A percentile compares a stretch with the other conserved stretches of the same genome.
Evolutionary conservation across 2,113 vertebrate species (phyloP).

Genomic region (Mustelus asterias): DNA sequence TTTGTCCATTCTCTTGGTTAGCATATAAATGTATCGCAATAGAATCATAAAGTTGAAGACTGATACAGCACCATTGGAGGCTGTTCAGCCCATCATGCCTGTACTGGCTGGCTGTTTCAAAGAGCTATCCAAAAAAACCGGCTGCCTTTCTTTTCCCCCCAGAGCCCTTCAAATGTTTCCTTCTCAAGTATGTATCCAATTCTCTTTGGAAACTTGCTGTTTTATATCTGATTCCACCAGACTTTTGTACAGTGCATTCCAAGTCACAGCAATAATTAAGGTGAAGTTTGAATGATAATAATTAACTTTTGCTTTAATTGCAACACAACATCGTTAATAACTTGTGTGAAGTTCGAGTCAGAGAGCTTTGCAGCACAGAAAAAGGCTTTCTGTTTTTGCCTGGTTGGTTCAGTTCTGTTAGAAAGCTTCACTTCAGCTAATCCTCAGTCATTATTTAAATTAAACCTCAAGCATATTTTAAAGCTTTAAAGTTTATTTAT

Average conservation of each 20-base stretch:
- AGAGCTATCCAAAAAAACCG: neutral
- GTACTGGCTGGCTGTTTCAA: neutral
- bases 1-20: neutral
- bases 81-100: neutral
- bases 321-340: neutral
- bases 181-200: neutral
- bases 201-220: neutral
- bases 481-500: too few relatives aligned
- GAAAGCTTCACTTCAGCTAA: neutral
- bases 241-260: neutral
- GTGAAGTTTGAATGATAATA: neutral
- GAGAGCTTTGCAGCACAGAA: too few relatives aligned
- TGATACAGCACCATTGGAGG: neutral
- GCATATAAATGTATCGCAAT: neutral
- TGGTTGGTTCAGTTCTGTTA: neutral
- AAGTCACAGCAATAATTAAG: neutral
- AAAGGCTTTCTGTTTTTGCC: neutral
- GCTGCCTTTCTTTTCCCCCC: neutral
- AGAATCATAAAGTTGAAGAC: neutral
- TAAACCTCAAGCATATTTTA: neutral
- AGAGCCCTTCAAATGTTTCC: neutral
- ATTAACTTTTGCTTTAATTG: slow-evolving; percentile 4
- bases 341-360: too few relatives aligned
- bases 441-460: neutral
- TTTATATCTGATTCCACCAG: neutral